phyloP scores from a whole-genome alignment of 2,888 invertebrate species.

The Torymus tubicola region DNA sequence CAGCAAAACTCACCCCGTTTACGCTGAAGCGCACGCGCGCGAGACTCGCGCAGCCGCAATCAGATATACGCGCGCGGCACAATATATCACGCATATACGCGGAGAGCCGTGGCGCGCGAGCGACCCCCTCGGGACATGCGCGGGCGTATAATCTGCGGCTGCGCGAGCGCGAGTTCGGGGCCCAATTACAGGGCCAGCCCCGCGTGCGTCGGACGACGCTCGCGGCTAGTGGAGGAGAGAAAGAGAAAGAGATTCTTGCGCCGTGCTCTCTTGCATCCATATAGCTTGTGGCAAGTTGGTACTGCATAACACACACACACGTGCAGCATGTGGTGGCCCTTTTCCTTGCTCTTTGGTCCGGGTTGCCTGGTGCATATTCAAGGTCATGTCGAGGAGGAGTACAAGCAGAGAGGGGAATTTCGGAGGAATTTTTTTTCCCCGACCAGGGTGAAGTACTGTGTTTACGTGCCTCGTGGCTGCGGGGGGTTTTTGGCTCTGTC shows the following conservation, averaged over 20 bases:
- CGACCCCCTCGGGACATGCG: conserved; percentile 75
- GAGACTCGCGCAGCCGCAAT: conserved; percentile 70
- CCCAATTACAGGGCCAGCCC: conserved; percentile 76
- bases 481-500: no score
- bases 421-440: not conserved
- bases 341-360: no score
- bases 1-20: conserved; percentile 70
- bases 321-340: no score
- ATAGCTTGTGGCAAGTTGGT: no score
- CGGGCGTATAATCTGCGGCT: conserved; percentile 76
- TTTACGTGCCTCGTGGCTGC: no score
- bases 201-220: conserved; percentile 4
- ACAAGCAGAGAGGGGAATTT: no score
- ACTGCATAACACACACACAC: no score
- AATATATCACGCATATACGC: conserved; percentile 68
- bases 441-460: no score
- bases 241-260: no score
- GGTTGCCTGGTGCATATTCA: no score
- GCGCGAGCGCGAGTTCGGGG: conserved; percentile 73
- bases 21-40: conserved; percentile 63
- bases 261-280: no score
- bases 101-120: conserved; percentile 65
- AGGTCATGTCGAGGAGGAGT: no score
- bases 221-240: not conserved
- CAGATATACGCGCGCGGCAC: conserved; percentile 72